A percentile compares a stretch with the other conserved stretches of the same genome.
Conservation (phyloP, 2,888 invertebrate genomes). For the Himalopsyche tibetana region DNA sequence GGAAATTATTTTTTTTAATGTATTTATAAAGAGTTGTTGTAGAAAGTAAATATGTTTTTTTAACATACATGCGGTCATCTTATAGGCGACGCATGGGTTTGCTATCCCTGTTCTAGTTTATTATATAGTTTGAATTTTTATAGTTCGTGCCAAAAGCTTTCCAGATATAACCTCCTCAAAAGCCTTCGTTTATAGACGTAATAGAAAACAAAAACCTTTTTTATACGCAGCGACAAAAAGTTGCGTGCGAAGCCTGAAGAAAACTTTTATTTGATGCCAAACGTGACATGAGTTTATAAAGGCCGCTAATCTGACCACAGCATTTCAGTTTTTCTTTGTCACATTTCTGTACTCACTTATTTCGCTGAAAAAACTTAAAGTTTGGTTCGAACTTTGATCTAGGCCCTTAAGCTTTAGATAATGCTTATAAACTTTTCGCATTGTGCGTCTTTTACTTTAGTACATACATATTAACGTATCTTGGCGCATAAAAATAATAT, state of each 20-base stretch:
- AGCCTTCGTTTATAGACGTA: constrained; percentile 31
- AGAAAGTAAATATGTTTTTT: no score
- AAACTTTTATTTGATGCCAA: constrained; percentile 49
- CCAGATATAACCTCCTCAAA: constrained; percentile 21
- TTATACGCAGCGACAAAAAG: background rate
- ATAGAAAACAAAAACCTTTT: constrained; percentile 39
- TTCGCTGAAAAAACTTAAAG: background rate
- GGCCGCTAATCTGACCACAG: constrained; percentile 49
- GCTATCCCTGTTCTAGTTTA: no score
- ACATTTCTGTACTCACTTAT: constrained; percentile 11
- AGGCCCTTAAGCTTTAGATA: constrained; percentile 20
- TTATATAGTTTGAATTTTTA: background rate
- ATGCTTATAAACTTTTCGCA: background rate
- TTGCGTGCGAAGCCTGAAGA: constrained; percentile 27
- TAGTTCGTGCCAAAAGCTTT: constrained; percentile 27
- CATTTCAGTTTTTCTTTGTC: constrained; percentile 47
- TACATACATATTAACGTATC: background rate
- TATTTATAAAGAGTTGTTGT: no score
- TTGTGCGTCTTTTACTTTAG: background rate
- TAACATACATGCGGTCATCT: no score
- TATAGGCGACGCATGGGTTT: no score
- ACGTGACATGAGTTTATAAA: constrained; percentile 50
- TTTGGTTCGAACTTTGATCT: constrained; percentile 31
- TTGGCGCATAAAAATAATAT: background rate
- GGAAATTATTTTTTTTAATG: no score